Conservation (phyloP, 2,797 vertebrate genomes). For the Poeciliopsis turneri region DNA sequence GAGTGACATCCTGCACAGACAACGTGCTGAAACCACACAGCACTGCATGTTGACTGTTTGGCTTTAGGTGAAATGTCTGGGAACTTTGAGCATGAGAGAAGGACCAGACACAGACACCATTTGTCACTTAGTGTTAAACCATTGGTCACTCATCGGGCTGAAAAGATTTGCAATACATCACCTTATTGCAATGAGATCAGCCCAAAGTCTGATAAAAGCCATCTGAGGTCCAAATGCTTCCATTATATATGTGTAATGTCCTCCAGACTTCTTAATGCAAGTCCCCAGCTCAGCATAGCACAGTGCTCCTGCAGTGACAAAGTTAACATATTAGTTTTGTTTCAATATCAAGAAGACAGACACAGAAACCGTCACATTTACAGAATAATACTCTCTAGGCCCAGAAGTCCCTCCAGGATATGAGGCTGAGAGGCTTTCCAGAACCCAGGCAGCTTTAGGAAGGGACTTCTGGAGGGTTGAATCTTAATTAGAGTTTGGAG, state of each 20-base stretch:
- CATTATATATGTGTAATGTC: slow-evolving; percentile 94
- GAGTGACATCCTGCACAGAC: too few relatives aligned
- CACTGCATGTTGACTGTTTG: too few relatives aligned
- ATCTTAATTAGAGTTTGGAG: slow-evolving; percentile 35
- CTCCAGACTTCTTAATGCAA: slow-evolving; percentile 95
- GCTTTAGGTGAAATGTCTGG: too few relatives aligned
- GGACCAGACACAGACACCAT: not conserved
- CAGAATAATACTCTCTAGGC: not conserved
- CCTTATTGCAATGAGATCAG: slow-evolving; percentile 92
- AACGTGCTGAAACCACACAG: too few relatives aligned
- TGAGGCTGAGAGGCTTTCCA: slow-evolving; percentile 14
- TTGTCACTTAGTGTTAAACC: not conserved
- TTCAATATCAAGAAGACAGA: slow-evolving; percentile 6
- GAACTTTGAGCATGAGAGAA: too few relatives aligned
- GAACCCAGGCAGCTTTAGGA: slow-evolving; percentile 11
- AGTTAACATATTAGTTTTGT: slow-evolving; percentile 21
- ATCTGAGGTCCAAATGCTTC: slow-evolving; percentile 93
- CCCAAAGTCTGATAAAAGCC: slow-evolving; percentile 94
- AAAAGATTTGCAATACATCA: slow-evolving; percentile 53
- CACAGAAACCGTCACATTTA: slow-evolving; percentile 12
- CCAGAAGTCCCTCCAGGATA: slow-evolving; percentile 14
- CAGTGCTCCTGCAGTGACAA: slow-evolving; percentile 85
- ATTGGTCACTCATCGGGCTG: not conserved
- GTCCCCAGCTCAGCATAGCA: slow-evolving; percentile 95
- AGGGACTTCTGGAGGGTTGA: slow-evolving; percentile 14